phyloP scores from a whole-genome alignment of 2,113 vertebrate genomes.

The Coregonus clupeaformis region DNA sequence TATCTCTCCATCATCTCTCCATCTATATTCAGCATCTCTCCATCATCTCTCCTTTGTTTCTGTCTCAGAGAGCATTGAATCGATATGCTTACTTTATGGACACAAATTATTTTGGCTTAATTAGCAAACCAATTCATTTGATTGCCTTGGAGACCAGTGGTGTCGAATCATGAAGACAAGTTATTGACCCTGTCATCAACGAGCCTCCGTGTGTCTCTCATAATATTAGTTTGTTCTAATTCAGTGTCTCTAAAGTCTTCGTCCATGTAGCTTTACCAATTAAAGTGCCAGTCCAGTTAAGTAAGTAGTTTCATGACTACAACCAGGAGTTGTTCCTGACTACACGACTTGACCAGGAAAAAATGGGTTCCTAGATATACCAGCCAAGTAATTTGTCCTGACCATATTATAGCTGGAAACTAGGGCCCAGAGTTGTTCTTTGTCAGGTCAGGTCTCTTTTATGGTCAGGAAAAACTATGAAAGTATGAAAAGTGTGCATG shows the following conservation, averaged over 20 bases:
- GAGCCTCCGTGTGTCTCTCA: conserved; percentile 21
- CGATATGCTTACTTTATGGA: conserved; percentile 52
- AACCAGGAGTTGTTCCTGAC: no score
- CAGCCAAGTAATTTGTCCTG: no score
- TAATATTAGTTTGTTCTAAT: conserved; percentile 45
- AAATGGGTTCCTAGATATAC: no score
- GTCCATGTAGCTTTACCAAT: conserved; percentile 20
- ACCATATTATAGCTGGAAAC: no score
- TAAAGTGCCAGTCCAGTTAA: conserved; percentile 34
- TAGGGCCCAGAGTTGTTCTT: no score
- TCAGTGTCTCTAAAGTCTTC: conserved; percentile 20
- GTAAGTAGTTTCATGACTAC: background rate
- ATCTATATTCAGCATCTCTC: no score
- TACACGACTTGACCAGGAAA: no score
- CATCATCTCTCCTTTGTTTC: conserved; percentile 5
- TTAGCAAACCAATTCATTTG: conserved; percentile 62
- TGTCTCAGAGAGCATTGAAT: conserved; percentile 27
- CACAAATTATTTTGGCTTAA: conserved; percentile 55
- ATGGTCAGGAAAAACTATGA: no score
- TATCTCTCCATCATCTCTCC: no score
- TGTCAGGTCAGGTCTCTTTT: no score
- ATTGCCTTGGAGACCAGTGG: conserved; percentile 40
- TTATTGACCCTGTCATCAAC: conserved; percentile 28
- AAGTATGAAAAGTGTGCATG: no score
- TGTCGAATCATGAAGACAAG: conserved; percentile 29